Conservation (phyloP, 2,888 invertebrate species). For the Erannis defoliaria region DNA sequence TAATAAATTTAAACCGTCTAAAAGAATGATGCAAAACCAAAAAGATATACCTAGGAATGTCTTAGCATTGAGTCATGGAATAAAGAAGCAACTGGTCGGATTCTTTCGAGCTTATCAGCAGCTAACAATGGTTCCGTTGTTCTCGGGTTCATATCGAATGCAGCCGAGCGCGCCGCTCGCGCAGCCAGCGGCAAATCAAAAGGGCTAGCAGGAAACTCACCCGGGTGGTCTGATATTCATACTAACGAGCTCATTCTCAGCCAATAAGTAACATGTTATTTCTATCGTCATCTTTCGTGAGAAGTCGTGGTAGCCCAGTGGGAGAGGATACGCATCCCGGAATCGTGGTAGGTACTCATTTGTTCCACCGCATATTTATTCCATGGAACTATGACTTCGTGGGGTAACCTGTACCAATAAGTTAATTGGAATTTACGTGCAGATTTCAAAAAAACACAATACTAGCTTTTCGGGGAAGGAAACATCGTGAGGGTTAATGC, state of each 20-base stretch:
- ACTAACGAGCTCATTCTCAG: conserved; percentile 29
- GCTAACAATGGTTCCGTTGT: conserved; percentile 67
- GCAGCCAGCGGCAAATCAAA: conserved; percentile 72
- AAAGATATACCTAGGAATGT: conserved; percentile 29
- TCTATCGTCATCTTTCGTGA: too few species aligned
- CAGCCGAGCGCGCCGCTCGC: conserved; percentile 64
- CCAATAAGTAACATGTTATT: background rate
- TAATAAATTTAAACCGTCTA: too few species aligned
- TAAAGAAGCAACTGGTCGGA: conserved; percentile 37
- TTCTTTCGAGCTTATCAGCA: conserved; percentile 62
- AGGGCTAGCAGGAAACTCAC: conserved; percentile 66
- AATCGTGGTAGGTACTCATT: too few species aligned
- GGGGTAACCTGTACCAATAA: too few species aligned
- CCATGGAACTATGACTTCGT: too few species aligned
- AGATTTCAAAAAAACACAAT: too few species aligned
- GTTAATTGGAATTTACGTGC: too few species aligned
- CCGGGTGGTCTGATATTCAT: conserved; percentile 69
- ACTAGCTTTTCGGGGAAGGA: too few species aligned
- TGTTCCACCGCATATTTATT: too few species aligned
- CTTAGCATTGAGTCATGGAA: conserved; percentile 36
- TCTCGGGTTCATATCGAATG: conserved; percentile 73
- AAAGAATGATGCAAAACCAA: conserved; percentile 30
- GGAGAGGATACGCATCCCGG: too few species aligned
- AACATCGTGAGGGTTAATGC: too few species aligned
- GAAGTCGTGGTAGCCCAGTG: too few species aligned